A percentile compares a stretch with the other conserved stretches of the same genome.
These are phyloP conservation scores for Corydoras maculifer DNA, from an alignment of 2,113 vertebrate species.

Conservation along the genomic window DNA sequence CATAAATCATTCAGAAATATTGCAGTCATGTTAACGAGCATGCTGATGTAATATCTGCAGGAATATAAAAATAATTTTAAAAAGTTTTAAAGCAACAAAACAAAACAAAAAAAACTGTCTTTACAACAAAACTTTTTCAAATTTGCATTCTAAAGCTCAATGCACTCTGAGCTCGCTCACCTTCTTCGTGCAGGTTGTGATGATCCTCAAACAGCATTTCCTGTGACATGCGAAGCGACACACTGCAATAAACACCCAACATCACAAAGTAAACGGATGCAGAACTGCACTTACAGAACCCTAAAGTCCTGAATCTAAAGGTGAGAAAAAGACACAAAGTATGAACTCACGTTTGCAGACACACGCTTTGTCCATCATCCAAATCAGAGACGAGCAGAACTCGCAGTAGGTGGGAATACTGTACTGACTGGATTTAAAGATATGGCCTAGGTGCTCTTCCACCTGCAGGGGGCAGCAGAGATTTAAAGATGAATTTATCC, in stretches of 20 bases:
- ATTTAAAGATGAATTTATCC: too few species aligned
- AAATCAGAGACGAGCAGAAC: slow-evolving; percentile 94
- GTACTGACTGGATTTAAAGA: slow-evolving; percentile 96
- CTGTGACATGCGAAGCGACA: slow-evolving; percentile 96
- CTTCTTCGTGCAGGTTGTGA: slow-evolving; percentile 91
- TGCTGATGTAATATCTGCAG: too few species aligned
- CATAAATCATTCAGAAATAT: too few species aligned
- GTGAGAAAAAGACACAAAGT: too few species aligned
- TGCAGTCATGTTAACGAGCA: too few species aligned
- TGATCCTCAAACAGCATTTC: slow-evolving; percentile 93
- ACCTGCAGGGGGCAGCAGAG: slow-evolving; percentile 64
- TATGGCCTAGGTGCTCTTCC: slow-evolving; percentile 94
- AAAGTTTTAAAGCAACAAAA: too few species aligned
- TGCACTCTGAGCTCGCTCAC: slow-evolving; percentile 55
- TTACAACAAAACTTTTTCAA: too few species aligned
- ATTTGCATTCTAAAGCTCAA: too few species aligned
- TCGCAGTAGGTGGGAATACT: slow-evolving; percentile 98
- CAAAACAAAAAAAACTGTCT: too few species aligned
- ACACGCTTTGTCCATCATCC: slow-evolving; percentile 98
- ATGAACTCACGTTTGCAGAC: slow-evolving; percentile 90
- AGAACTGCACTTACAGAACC: too few species aligned
- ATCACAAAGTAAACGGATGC: not conserved
- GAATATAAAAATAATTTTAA: too few species aligned
- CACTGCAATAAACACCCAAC: slow-evolving; percentile 64
- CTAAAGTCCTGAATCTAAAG: too few species aligned